Base-by-base conservation (phyloP, 2,797 vertebrate species). In the Falco naumanni region DNA sequence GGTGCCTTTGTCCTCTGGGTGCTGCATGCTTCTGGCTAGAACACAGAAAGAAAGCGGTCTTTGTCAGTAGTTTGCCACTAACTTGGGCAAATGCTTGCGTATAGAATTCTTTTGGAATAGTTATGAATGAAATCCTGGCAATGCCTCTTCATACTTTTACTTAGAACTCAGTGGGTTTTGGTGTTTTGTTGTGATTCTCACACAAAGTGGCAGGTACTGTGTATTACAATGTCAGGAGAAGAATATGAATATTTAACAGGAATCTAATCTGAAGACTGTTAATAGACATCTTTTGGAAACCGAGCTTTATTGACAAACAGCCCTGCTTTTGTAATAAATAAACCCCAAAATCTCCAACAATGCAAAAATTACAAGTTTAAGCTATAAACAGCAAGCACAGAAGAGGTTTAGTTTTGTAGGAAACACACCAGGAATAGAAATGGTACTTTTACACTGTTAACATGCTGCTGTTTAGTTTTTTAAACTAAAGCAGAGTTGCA, bases 1-100 rank as follows among this genome's bases (percentile, higher is more conserved):
- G 99, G 53, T 98, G 98, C 63, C 98, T 99, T 98, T 98, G 98
- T 95, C 98, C 98, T 98, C 98, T 96, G 91, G 98, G 97, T 89
- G 98, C 96, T 89, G 96, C 95, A 11, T 98, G 98, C 96, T 98
- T 99, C 94, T 98, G 96, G 97, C 98, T 98, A 87, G 68, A 96
- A 97, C 69, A 95, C 34, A 96, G 93, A 96, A 95, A 97, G 90
- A 97, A 97, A 93, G 92, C 37, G 65, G 59, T 54, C 87, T 90
- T 85, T 95, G 88, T 97, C 92, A 93, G 85, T 39, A 90, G 83
- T 72, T 72, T 60, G 43, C 24, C 65, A 48, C 57, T 64, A 69
- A 85, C 89, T 92, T 87, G 54, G 68, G 88, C 56, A 85, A 93
- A 83, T 79, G 33, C 43, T 80, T 70, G 80, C 66, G 77, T 16